phyloP scores from a whole-genome alignment of 2,113 vertebrate genomes.

The Ramphastos sulfuratus region DNA sequence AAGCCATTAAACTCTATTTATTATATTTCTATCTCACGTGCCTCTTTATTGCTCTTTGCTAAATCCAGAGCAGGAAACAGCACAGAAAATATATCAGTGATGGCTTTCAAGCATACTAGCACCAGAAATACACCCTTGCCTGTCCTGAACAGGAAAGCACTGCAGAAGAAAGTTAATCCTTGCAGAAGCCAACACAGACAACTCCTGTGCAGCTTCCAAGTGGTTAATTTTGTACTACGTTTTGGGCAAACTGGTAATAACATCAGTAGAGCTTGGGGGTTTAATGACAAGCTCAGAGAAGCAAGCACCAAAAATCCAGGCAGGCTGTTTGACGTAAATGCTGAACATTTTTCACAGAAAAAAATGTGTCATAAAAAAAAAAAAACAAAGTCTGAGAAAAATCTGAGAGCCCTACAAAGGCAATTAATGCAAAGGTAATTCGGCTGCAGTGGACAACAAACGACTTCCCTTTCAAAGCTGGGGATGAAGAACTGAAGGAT shows the following conservation, averaged over 20 bases:
- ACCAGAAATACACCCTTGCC: neutral
- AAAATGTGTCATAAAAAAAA: neutral
- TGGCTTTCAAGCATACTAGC: neutral
- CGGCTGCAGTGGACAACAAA: constrained; percentile 14
- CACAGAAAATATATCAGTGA: neutral
- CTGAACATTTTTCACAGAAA: neutral
- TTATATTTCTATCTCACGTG: neutral
- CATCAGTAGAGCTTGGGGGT: neutral
- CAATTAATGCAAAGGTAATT: constrained; percentile 46
- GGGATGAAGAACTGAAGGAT: neutral
- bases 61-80: neutral
- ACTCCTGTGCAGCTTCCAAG: neutral
- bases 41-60: neutral
- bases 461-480: constrained; percentile 23
- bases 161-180: constrained; percentile 1
- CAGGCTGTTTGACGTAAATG: neutral
- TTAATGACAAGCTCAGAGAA: neutral
- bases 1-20: neutral
- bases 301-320: constrained; percentile 6
- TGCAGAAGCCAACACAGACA: neutral
- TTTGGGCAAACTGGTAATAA: neutral
- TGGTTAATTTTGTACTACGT: neutral
- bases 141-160: neutral
- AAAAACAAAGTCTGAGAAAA: neutral
- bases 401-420: neutral